Percentiles rank a stretch among this genome's conserved stretches.
phyloP scores from a whole-genome alignment of 1,140 invertebrate species.

The Bactericera cockerelli region DNA sequence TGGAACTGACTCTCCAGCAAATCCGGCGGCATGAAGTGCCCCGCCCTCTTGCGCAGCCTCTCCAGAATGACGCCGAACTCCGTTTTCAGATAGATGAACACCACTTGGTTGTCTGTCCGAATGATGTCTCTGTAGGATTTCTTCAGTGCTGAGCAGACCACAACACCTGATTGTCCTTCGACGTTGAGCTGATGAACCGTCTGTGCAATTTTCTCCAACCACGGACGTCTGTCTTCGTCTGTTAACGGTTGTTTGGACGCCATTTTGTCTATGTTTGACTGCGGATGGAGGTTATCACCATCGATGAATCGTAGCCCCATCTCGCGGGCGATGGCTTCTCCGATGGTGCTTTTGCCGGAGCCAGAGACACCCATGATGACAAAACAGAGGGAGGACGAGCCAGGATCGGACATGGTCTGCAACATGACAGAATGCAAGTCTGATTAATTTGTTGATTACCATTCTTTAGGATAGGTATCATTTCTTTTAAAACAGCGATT shows the following conservation, averaged over 20 bases:
- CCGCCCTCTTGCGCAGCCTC: neutral
- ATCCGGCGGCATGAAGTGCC: neutral
- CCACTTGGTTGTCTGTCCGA: neutral
- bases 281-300: neutral
- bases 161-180: neutral
- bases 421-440: too few species aligned
- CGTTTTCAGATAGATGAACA: slow-evolving; percentile 1
- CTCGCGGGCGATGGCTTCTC: neutral
- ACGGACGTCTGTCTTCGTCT: neutral
- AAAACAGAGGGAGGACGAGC: neutral
- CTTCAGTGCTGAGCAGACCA: neutral
- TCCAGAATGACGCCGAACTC: neutral
- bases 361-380: slow-evolving; percentile 5
- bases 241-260: neutral
- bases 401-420: too few species aligned
- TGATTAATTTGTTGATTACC: too few species aligned
- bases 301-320: neutral
- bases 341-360: neutral
- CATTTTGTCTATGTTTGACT: neutral
- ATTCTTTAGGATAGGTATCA: too few species aligned
- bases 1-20: slow-evolving; percentile 1
- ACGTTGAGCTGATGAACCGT: neutral
- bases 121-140: neutral
- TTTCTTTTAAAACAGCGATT: too few species aligned
- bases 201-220: neutral